Evolutionary conservation across 2,113 vertebrate species (phyloP).

Genomic region (Tragulus kanchil): DNA sequence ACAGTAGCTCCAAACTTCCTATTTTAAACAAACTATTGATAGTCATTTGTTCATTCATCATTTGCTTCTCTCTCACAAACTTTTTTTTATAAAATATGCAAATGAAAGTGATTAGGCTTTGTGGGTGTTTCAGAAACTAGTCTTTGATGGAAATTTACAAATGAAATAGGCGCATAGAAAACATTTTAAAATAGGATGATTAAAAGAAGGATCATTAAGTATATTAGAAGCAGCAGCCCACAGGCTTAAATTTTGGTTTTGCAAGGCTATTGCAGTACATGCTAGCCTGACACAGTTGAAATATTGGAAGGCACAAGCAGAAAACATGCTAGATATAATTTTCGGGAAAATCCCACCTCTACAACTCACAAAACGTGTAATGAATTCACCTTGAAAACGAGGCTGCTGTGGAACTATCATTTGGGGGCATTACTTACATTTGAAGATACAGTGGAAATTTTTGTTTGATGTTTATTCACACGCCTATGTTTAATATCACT

Average conservation of each 20-base stretch:
- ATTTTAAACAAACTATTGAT: background rate
- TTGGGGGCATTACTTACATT: background rate
- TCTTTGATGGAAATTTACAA: constrained; percentile 2
- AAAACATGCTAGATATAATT: background rate
- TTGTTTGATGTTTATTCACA: background rate
- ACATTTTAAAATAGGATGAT: background rate
- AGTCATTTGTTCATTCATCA: background rate
- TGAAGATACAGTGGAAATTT: background rate
- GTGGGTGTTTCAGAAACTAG: background rate
- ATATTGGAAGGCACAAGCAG: background rate
- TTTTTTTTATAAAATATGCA: background rate
- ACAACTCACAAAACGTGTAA: background rate
- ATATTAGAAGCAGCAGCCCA: background rate
- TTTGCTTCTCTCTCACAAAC: background rate
- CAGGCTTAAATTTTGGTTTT: background rate
- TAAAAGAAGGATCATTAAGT: background rate
- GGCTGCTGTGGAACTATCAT: background rate
- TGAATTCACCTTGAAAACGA: background rate
- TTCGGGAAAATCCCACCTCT: background rate
- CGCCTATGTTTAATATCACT: background rate
- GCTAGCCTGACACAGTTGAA: background rate
- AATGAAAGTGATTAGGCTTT: constrained; percentile 4
- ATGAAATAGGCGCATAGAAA: background rate
- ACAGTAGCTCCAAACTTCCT: background rate
- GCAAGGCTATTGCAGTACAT: background rate